Evolutionary conservation across 2,797 vertebrate genomes (phyloP).

Genomic region (Epinephelus malabaricus): DNA sequence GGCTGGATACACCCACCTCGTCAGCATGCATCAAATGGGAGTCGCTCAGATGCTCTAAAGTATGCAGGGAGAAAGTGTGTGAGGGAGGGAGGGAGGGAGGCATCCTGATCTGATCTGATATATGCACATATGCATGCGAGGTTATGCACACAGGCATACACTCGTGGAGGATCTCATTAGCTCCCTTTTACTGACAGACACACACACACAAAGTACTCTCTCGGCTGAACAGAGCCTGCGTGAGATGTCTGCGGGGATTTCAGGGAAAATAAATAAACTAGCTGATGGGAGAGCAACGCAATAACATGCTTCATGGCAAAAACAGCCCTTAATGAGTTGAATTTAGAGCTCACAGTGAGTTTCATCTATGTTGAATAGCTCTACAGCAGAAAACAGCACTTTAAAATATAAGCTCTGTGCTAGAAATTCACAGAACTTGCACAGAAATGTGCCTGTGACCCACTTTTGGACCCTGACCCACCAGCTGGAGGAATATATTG

Average conservation of each 20-base stretch:
- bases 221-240: slow-evolving; percentile 17
- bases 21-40: slow-evolving; percentile 69
- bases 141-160: slow-evolving; percentile 39
- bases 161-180: slow-evolving; percentile 57
- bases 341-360: not conserved
- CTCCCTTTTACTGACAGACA: slow-evolving; percentile 31
- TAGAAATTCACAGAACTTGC: too few relatives aligned
- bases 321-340: slow-evolving; percentile 41
- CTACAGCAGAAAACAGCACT: too few relatives aligned
- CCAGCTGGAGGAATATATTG: too few relatives aligned
- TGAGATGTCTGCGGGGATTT: slow-evolving; percentile 38
- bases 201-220: slow-evolving; percentile 28
- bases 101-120: slow-evolving; percentile 66
- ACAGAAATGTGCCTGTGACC: too few relatives aligned
- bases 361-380: not conserved
- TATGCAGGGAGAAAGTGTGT: slow-evolving; percentile 33
- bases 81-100: slow-evolving; percentile 7
- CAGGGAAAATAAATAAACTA: slow-evolving; percentile 54
- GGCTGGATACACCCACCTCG: slow-evolving; percentile 85
- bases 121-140: slow-evolving; percentile 47
- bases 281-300: slow-evolving; percentile 35
- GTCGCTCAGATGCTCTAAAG: slow-evolving; percentile 61
- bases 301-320: slow-evolving; percentile 15
- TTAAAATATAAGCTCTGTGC: too few relatives aligned
- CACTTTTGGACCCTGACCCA: too few relatives aligned